phyloP scores from a whole-genome alignment of 2,113 vertebrate genomes.

The Bothrops jararaca region DNA sequence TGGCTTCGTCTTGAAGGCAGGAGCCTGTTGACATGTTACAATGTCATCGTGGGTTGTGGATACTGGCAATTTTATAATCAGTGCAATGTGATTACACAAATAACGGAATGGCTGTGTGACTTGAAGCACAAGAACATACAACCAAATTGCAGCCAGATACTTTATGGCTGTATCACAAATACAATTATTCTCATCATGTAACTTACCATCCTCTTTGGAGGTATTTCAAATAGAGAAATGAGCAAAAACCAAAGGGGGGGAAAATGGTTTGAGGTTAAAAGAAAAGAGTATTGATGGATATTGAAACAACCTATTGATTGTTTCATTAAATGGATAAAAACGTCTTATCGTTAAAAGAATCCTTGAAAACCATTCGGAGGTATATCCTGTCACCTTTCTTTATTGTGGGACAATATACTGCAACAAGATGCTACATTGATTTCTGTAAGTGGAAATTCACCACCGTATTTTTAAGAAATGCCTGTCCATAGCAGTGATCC shows the following conservation, averaged over 20 bases:
- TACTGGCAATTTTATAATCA: neutral
- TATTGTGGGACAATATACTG: constrained; percentile 29
- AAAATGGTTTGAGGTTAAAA: neutral
- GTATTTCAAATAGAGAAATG: neutral
- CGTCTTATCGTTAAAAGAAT: constrained; percentile 5
- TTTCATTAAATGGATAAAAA: neutral
- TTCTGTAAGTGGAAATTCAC: constrained; percentile 41
- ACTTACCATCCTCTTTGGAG: constrained; percentile 1
- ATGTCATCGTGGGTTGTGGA: too few relatives aligned
- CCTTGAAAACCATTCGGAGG: constrained; percentile 17
- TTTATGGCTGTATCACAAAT: neutral
- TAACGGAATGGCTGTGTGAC: neutral
- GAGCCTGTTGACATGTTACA: too few relatives aligned
- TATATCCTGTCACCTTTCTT: neutral
- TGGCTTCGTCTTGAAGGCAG: too few relatives aligned
- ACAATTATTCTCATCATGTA: constrained; percentile 12
- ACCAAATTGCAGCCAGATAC: neutral
- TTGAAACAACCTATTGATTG: neutral
- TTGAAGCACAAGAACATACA: neutral
- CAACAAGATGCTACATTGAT: constrained; percentile 13
- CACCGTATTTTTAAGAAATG: constrained; percentile 16
- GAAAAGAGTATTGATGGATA: neutral
- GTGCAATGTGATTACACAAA: too few relatives aligned
- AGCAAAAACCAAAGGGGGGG: neutral
- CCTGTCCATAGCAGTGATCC: neutral